These are phyloP conservation scores for Rhinolophus ferrumequinum DNA, from an alignment of 2,113 vertebrate species.

Conservation along the genomic window DNA sequence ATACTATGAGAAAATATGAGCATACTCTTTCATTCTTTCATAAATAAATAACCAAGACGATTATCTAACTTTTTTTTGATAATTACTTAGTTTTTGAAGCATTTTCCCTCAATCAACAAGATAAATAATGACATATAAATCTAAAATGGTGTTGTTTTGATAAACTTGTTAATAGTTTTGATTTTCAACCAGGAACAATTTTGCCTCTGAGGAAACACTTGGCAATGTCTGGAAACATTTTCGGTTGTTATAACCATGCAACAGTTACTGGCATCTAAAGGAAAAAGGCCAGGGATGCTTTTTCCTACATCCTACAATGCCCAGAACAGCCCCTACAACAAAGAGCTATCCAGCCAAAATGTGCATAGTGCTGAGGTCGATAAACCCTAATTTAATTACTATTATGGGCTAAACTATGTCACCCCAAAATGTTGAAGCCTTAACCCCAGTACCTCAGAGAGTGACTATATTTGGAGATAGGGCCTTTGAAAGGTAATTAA, in stretches of 20 bases:
- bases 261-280: neutral
- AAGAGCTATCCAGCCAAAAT: neutral
- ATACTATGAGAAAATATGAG: neutral
- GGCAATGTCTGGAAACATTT: neutral
- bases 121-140: neutral
- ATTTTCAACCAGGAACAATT: neutral
- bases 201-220: neutral
- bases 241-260: neutral
- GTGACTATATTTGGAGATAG: neutral
- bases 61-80: neutral
- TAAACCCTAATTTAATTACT: neutral
- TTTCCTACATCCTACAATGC: neutral
- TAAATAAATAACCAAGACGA: neutral
- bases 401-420: neutral
- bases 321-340: neutral
- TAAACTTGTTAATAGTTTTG: constrained; percentile 13
- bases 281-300: neutral
- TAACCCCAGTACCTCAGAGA: neutral
- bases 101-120: neutral
- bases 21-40: neutral
- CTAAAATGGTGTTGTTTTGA: neutral
- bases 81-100: constrained; percentile 17
- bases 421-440: neutral
- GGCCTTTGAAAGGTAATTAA: neutral
- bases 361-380: neutral